phyloP scores from a whole-genome alignment of 2,797 vertebrate genomes.

The Morus bassanus region DNA sequence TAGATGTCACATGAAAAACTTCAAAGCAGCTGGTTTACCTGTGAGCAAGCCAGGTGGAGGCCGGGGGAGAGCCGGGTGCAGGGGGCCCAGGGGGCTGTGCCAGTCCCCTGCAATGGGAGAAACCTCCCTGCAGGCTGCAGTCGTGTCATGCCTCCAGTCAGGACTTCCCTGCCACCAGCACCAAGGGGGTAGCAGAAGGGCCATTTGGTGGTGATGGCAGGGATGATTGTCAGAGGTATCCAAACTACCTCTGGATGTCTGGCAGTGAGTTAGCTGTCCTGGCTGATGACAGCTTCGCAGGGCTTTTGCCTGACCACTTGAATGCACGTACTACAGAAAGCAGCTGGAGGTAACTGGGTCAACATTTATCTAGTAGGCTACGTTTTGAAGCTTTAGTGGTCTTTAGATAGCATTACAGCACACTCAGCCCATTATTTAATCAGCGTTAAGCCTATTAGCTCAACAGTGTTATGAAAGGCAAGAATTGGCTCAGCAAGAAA shows the following conservation, averaged over 20 bases:
- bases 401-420: background rate
- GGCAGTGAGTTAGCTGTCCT: background rate
- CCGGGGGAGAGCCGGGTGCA: background rate
- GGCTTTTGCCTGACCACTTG: background rate
- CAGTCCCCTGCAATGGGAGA: background rate
- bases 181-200: too few relatives aligned
- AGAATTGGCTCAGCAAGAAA: background rate
- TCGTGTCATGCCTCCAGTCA: accelerated
- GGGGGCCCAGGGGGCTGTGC: background rate
- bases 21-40: background rate
- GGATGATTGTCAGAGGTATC: background rate
- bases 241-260: background rate
- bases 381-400: background rate
- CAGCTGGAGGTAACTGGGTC: background rate
- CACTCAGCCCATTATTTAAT: background rate
- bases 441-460: background rate
- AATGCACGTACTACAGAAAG: background rate
- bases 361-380: background rate
- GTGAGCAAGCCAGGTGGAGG: background rate
- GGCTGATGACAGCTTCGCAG: background rate
- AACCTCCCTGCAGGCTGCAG: background rate
- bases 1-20: background rate
- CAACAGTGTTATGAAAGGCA: background rate
- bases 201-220: background rate
- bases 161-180: background rate